Conservation (phyloP, 2,113 vertebrate genomes). For the Gadus macrocephalus region DNA sequence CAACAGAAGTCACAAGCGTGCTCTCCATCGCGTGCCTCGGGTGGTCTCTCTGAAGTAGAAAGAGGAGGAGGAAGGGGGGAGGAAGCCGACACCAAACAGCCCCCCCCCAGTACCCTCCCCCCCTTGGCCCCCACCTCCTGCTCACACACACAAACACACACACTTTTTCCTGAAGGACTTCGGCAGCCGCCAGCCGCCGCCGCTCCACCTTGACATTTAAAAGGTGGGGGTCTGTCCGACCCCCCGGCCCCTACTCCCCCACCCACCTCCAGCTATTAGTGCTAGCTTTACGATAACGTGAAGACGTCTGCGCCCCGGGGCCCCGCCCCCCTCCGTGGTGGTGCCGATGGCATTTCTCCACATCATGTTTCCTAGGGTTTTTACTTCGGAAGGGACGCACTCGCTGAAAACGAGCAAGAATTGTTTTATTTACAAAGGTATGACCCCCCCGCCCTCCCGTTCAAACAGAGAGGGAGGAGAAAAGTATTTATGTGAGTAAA, state of each 20-base stretch:
- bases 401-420: too few species aligned
- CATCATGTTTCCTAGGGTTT: too few species aligned
- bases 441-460: too few species aligned
- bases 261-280: too few species aligned
- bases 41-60: slow-evolving; percentile 63
- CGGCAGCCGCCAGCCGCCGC: slow-evolving; percentile 29
- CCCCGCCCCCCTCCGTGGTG: slow-evolving; percentile 20
- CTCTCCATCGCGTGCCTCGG: slow-evolving; percentile 54
- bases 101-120: neutral
- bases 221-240: slow-evolving; percentile 38
- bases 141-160: neutral
- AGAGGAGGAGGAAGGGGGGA: too few species aligned
- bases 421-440: too few species aligned
- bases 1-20: slow-evolving; percentile 57
- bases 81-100: slow-evolving; percentile 33
- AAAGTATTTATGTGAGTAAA: too few species aligned
- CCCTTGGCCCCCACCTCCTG: slow-evolving; percentile 5
- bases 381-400: too few species aligned
- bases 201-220: slow-evolving; percentile 49
- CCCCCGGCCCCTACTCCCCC: too few species aligned
- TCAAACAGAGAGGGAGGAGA: too few species aligned
- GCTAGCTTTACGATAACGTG: too few species aligned
- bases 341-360: too few species aligned
- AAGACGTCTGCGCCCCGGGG: slow-evolving; percentile 44
- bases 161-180: slow-evolving; percentile 14